Percentiles rank a stretch among this genome's conserved stretches.
Evolutionary conservation across 1,140 invertebrate species (phyloP).

Genomic region (Ladona fulva): DNA sequence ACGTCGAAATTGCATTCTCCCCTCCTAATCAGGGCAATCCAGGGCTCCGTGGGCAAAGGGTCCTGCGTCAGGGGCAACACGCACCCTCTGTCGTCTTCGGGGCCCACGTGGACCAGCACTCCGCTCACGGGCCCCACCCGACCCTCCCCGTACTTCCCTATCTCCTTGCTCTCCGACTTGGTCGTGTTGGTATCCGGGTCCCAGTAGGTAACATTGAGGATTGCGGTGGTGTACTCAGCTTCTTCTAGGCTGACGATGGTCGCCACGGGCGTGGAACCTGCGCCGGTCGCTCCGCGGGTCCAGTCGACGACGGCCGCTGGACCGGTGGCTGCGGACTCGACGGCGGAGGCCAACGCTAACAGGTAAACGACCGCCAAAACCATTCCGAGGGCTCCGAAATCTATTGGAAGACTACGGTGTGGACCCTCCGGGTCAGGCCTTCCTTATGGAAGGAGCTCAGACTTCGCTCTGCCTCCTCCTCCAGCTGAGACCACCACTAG

Average conservation of each 20-base stretch:
- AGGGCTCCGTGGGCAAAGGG: constrained; percentile 44
- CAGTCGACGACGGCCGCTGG: background rate
- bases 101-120: constrained; percentile 47
- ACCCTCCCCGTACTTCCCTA: constrained; percentile 60
- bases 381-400: too few species aligned
- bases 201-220: background rate
- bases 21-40: constrained; percentile 65
- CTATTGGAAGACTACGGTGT: too few species aligned
- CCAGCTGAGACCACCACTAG: too few species aligned
- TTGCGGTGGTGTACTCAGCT: background rate
- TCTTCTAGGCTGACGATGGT: background rate
- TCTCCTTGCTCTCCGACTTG: constrained; percentile 40
- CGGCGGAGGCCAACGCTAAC: background rate
- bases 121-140: constrained; percentile 49
- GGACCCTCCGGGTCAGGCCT: too few species aligned
- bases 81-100: constrained; percentile 55
- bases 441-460: too few species aligned
- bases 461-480: too few species aligned
- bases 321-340: background rate
- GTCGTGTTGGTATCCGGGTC: constrained; percentile 16
- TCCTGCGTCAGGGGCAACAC: constrained; percentile 41
- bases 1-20: constrained; percentile 66
- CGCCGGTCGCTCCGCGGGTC: background rate
- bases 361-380: too few species aligned
- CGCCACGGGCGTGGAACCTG: background rate